Conservation (phyloP, 2,113 vertebrate genomes). For the Diadophis punctatus region DNA sequence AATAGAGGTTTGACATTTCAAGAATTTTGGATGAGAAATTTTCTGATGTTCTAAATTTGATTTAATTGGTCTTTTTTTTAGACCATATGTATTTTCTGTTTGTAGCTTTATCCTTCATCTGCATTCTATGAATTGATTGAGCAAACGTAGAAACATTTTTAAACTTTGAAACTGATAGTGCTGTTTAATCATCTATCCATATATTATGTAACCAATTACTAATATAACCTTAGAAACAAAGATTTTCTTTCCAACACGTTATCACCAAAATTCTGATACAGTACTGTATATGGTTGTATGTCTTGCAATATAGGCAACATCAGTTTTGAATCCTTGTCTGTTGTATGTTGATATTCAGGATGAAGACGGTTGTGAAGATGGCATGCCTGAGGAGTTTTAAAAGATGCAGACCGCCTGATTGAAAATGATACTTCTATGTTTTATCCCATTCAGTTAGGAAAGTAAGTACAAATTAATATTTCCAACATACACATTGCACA, state of each 20-base stretch:
- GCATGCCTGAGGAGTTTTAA: constrained; percentile 78
- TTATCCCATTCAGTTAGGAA: constrained; percentile 51
- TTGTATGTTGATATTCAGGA: constrained; percentile 64
- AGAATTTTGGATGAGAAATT: neutral
- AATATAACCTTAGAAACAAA: neutral
- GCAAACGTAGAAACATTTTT: neutral
- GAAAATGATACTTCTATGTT: constrained; percentile 51
- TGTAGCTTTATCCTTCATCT: neutral
- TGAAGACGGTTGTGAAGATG: constrained; percentile 79
- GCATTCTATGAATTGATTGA: neutral
- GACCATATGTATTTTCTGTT: neutral
- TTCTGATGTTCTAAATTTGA: neutral
- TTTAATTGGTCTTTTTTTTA: neutral
- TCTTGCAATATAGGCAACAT: neutral
- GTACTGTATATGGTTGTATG: neutral
- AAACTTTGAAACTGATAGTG: neutral
- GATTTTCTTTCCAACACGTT: no score
- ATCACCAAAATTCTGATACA: constrained; percentile 15
- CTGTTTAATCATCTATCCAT: neutral
- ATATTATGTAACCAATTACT: neutral
- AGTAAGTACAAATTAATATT: constrained; percentile 65
- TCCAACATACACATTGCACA: neutral
- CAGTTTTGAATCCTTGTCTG: constrained; percentile 26
- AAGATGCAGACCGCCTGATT: constrained; percentile 79
- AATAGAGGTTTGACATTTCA: neutral